Evolutionary conservation across 37 sponge, comb jelly and placozoan species (phyloP).

Genomic region (Halisarca cf. caerulea): DNA sequence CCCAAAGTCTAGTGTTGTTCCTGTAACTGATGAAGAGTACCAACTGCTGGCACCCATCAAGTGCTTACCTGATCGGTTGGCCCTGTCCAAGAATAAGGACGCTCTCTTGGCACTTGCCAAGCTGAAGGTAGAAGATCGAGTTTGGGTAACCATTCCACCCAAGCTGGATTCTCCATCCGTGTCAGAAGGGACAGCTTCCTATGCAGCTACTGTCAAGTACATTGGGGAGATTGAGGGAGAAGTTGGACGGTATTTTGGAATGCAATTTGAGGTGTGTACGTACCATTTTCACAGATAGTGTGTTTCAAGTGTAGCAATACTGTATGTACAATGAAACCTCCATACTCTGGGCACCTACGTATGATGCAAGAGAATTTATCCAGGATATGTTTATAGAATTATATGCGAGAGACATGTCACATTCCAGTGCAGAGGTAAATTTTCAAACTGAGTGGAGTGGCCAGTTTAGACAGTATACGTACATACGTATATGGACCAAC

Average conservation of each 20-base stretch:
- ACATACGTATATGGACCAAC: no score
- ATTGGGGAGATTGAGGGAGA: background rate
- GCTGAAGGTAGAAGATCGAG: background rate
- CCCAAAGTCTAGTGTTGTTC: background rate
- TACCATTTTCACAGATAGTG: no score
- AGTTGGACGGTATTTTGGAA: background rate
- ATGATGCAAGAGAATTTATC: no score
- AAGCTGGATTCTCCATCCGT: background rate
- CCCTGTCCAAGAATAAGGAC: background rate
- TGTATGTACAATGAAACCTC: no score
- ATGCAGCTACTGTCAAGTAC: background rate
- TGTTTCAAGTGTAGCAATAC: no score
- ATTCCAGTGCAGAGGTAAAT: no score
- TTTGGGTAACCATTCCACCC: background rate
- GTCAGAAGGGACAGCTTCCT: background rate
- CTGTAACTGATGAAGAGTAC: background rate
- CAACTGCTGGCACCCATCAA: background rate
- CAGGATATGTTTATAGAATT: no score
- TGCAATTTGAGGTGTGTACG: conserved; percentile 2
- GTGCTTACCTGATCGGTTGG: background rate
- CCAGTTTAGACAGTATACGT: no score
- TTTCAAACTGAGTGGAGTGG: no score
- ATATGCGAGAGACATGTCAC: no score
- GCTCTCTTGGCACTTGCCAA: background rate
- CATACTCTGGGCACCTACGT: no score